Percentiles rank a stretch among this genome's conserved stretches.
Evolutionary conservation across 2,888 invertebrate species (phyloP).

Genomic region (Rotaria sp.): DNA sequence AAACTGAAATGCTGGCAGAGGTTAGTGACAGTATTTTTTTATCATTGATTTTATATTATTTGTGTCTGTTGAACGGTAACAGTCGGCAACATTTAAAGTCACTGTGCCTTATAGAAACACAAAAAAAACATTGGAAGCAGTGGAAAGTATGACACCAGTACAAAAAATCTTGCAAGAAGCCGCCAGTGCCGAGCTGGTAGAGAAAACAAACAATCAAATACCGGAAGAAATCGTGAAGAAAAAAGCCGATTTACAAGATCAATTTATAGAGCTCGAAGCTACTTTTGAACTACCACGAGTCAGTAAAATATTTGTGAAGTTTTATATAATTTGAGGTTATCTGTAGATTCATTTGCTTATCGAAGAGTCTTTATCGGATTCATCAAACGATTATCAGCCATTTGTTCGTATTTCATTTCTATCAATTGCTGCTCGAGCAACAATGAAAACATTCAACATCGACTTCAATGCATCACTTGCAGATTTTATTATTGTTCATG

Average conservation of each 20-base stretch:
- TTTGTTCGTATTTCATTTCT: constrained; percentile 61
- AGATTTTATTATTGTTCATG: constrained; percentile 64
- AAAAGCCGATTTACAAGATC: not conserved
- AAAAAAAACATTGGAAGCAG: constrained; percentile 35
- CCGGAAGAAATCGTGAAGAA: not conserved
- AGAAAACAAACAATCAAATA: too few species aligned
- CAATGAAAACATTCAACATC: constrained; percentile 71
- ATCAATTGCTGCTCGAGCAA: constrained; percentile 67
- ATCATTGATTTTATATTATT: too few species aligned
- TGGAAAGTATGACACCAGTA: constrained; percentile 43
- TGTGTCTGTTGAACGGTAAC: too few species aligned
- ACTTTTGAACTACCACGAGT: too few species aligned
- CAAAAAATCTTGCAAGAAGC: constrained; percentile 50
- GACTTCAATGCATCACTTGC: constrained; percentile 66
- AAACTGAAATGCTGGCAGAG: too few species aligned
- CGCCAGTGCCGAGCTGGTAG: constrained; percentile 49
- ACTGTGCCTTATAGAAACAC: too few species aligned
- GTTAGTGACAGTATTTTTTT: too few species aligned
- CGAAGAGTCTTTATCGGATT: too few species aligned
- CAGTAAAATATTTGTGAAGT: too few species aligned
- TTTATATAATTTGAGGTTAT: too few species aligned
- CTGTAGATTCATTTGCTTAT: not conserved
- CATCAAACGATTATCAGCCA: constrained; percentile 55
- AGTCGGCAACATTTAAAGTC: too few species aligned
- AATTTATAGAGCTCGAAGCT: not conserved